Percentiles rank a stretch among this genome's conserved stretches.
These are phyloP conservation scores for Origma solitaria DNA, from an alignment of 2,113 vertebrate species.

Conservation along the genomic window DNA sequence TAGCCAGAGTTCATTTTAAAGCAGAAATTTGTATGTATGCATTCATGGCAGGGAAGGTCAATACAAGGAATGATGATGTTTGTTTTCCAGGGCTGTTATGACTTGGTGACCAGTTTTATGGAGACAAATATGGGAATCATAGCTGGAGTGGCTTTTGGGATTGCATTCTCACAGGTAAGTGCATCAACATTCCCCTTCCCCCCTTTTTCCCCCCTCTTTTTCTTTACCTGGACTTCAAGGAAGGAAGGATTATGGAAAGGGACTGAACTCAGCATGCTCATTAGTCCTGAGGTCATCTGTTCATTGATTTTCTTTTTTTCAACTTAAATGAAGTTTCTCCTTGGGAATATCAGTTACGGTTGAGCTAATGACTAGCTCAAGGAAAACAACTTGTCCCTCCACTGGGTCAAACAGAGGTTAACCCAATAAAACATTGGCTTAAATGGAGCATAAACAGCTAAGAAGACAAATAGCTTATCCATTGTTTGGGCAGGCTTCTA, in stretches of 20 bases:
- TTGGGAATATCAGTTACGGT: constrained; percentile 75
- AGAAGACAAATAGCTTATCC: constrained; percentile 62
- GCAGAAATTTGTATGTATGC: background rate
- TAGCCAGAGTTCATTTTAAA: background rate
- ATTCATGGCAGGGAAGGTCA: background rate
- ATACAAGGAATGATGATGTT: background rate
- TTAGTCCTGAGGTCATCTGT: constrained; percentile 75
- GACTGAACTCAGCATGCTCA: constrained; percentile 57
- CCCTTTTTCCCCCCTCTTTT: background rate
- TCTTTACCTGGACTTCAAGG: constrained; percentile 22
- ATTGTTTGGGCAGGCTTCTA: constrained; percentile 35
- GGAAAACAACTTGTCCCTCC: constrained; percentile 67
- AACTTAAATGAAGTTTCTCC: constrained; percentile 76
- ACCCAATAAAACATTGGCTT: constrained; percentile 71
- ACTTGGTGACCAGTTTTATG: constrained; percentile 93
- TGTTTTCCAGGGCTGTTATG: constrained; percentile 87
- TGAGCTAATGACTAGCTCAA: constrained; percentile 73
- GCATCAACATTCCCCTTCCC: background rate
- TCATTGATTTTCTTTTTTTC: constrained; percentile 79
- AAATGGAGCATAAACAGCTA: constrained; percentile 72
- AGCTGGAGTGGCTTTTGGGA: constrained; percentile 93
- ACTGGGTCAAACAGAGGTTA: constrained; percentile 75
- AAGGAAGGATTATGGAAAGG: constrained; percentile 53
- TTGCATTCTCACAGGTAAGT: constrained; percentile 95
- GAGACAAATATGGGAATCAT: constrained; percentile 97